These are phyloP conservation scores for Anarhynchus alexandrinus DNA, from an alignment of 2,113 vertebrate genomes.

Conservation along the genomic window DNA sequence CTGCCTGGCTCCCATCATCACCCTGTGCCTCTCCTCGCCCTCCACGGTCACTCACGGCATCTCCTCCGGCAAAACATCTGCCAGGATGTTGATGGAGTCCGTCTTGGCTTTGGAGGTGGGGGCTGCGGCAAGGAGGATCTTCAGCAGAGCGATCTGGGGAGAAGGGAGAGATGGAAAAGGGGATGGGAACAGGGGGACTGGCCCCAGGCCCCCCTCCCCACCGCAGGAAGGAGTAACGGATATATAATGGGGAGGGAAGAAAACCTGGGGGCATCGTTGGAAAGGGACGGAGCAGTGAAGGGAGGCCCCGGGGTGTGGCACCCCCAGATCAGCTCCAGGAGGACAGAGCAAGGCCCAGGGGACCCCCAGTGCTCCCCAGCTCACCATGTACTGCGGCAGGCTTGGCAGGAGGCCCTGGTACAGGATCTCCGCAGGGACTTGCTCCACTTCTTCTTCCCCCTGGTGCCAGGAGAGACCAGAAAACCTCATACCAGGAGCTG, in stretches of 20 bases:
- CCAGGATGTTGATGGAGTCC: constrained; percentile 97
- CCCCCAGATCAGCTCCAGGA: neutral
- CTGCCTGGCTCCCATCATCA: neutral
- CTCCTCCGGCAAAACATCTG: constrained; percentile 94
- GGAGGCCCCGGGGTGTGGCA: neutral
- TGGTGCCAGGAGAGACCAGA: constrained; percentile 49
- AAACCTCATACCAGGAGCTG: neutral
- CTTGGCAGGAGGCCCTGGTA: constrained; percentile 97
- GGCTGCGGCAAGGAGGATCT: constrained; percentile 95
- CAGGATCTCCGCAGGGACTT: constrained; percentile 89
- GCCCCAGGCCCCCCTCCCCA: neutral
- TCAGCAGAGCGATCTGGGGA: constrained; percentile 91
- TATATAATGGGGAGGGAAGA: neutral
- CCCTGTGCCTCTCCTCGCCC: neutral
- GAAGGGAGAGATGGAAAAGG: neutral
- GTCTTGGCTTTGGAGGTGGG: constrained; percentile 99
- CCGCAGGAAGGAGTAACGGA: neutral
- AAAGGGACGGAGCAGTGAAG: neutral
- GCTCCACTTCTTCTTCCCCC: constrained; percentile 95
- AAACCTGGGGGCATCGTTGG: neutral
- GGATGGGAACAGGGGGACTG: accelerated
- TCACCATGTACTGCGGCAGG: constrained; percentile 98
- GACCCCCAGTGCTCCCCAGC: constrained; percentile 9
- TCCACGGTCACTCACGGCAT: constrained; percentile 89
- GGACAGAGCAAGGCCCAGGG: neutral